Percentiles rank a stretch among this genome's conserved stretches.
phyloP scores from a whole-genome alignment of 2,797 vertebrate genomes.

The Glyptemys insculpta region DNA sequence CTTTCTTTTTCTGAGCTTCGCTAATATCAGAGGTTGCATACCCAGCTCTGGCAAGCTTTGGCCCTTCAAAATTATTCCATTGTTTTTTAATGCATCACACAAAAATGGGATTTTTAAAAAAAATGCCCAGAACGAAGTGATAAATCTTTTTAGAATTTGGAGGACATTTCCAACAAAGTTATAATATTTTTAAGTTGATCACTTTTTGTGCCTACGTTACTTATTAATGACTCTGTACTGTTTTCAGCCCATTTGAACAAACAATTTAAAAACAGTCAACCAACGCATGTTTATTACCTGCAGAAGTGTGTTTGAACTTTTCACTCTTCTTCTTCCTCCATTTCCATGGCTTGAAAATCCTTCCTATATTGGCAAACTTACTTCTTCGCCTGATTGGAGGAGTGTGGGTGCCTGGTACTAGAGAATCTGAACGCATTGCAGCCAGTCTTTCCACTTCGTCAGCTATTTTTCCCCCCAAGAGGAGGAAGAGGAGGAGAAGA shows the following conservation, averaged over 20 bases:
- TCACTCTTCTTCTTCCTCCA: conserved; percentile 99
- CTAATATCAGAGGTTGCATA: not conserved
- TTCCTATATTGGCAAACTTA: conserved; percentile 95
- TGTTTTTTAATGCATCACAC: not conserved
- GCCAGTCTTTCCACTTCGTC: conserved; percentile 98
- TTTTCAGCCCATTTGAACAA: conserved; percentile 1
- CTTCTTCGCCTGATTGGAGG: conserved; percentile 94
- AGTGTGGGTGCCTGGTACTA: conserved; percentile 93
- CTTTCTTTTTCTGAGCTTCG: not conserved
- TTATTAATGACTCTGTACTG: not conserved
- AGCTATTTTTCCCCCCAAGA: conserved; percentile 82
- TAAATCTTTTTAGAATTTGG: not conserved
- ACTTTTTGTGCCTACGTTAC: not conserved
- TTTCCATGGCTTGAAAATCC: conserved; percentile 98
- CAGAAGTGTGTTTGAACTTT: conserved; percentile 98
- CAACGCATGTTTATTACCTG: conserved; percentile 79
- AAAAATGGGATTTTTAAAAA: not conserved
- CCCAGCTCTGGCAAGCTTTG: not conserved
- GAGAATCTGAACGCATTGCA: conserved; percentile 94
- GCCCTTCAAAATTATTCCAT: not conserved
- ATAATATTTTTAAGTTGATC: not conserved
- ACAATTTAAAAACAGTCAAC: not conserved
- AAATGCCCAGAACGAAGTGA: not conserved
- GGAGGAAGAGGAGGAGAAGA: conserved; percentile 25
- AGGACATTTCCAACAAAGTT: not conserved